Percentiles rank a stretch among this genome's conserved stretches.
Evolutionary conservation across 2,797 vertebrate genomes (phyloP).

Genomic region (Alauda arvensis): DNA sequence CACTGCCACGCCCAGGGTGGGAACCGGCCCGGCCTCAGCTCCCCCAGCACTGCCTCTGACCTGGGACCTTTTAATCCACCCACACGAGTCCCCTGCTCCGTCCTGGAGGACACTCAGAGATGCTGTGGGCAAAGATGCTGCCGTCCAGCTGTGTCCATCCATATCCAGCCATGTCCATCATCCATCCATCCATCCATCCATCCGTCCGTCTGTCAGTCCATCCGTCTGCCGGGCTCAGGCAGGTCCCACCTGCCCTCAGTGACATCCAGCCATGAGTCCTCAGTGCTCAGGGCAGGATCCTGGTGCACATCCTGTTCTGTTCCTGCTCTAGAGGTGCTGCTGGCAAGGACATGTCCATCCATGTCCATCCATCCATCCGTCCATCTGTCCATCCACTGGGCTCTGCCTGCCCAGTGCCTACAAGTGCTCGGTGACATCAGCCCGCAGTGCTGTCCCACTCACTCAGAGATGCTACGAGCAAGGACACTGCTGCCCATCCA

Average conservation of each 20-base stretch:
- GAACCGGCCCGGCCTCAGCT: neutral
- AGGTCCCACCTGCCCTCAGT: neutral
- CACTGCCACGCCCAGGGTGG: neutral
- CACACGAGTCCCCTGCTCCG: neutral
- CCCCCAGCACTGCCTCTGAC: fast-evolving
- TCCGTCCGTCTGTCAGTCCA: fast-evolving
- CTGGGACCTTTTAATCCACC: neutral
- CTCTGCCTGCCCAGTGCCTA: neutral
- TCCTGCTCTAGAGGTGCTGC: neutral
- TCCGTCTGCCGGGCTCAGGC: neutral
- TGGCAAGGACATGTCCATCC: neutral
- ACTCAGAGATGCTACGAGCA: fast-evolving
- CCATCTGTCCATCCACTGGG: neutral
- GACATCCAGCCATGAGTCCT: neutral
- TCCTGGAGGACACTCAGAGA: neutral
- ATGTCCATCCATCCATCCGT: neutral
- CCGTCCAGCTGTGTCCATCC: fast-evolving
- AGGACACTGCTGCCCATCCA: neutral
- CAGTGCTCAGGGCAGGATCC: neutral
- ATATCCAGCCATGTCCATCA: fast-evolving
- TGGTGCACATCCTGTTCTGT: fast-evolving
- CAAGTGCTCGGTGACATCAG: neutral
- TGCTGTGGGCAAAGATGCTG: neutral
- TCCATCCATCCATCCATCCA: neutral
- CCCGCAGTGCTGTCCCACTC: fast-evolving